Percentiles rank a stretch among this genome's conserved stretches.
These are phyloP conservation scores for Scomberomorus guttatus DNA, from an alignment of 2,797 vertebrate genomes.

Conservation along the genomic window DNA sequence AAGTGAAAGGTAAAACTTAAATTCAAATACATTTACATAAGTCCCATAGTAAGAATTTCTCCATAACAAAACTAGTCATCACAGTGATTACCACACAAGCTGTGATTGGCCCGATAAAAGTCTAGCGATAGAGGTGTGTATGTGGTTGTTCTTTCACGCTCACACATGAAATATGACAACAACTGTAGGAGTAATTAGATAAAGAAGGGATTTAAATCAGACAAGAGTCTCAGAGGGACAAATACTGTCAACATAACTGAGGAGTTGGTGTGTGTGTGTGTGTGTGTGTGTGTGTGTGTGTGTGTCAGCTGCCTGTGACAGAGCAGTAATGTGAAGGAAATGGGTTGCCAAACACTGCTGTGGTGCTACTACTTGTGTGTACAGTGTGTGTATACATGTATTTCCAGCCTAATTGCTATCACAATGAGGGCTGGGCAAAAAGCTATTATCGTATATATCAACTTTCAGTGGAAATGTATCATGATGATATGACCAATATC, in stretches of 20 bases:
- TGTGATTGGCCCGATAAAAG: slow-evolving; percentile 28
- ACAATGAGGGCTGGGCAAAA: not conserved
- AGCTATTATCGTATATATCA: not conserved
- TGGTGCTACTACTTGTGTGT: not conserved
- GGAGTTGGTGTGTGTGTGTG: slow-evolving; percentile 1
- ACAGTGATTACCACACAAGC: slow-evolving; percentile 23
- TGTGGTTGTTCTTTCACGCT: not conserved
- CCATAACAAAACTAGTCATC: slow-evolving; percentile 29
- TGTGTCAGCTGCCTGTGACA: slow-evolving; percentile 51
- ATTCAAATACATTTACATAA: slow-evolving; percentile 1
- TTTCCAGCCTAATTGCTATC: not conserved
- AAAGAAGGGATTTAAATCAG: slow-evolving; percentile 33
- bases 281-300: slow-evolving; percentile 9
- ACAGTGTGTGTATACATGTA: not conserved
- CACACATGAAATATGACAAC: slow-evolving; percentile 26
- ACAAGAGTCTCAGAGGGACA: slow-evolving; percentile 21
- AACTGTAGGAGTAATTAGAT: slow-evolving; percentile 32
- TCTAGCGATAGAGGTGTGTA: not conserved
- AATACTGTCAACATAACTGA: slow-evolving; percentile 26
- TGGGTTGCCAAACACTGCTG: slow-evolving; percentile 45
- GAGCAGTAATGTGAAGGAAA: slow-evolving; percentile 14
- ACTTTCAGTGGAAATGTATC: too few species aligned
- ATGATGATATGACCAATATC: not conserved
- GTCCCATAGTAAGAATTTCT: slow-evolving; percentile 16
- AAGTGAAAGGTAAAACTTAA: slow-evolving; percentile 16